Percentiles rank a stretch among this genome's conserved stretches.
phyloP scores from a whole-genome alignment of 2,888 invertebrate genomes.

The Agapostemon virescens region DNA sequence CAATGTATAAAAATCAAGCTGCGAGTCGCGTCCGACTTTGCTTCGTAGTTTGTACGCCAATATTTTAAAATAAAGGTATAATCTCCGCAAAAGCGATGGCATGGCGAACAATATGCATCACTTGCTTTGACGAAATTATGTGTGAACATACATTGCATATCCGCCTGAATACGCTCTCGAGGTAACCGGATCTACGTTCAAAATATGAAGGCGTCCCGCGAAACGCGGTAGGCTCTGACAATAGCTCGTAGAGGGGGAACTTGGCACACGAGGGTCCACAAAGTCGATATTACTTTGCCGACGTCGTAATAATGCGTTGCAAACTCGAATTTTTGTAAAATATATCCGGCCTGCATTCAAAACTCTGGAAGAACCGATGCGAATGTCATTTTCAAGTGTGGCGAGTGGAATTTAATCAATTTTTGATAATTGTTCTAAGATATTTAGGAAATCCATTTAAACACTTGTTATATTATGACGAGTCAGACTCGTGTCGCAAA shows the following conservation, averaged over 20 bases:
- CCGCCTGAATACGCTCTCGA: constrained; percentile 1
- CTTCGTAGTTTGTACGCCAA: no score
- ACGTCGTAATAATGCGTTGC: not conserved
- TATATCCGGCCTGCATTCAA: no score
- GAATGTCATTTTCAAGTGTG: not conserved
- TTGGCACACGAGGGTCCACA: constrained; percentile 1
- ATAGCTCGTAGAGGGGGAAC: not conserved
- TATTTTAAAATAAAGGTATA: not conserved
- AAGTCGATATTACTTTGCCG: not conserved
- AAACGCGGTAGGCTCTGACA: constrained; percentile 5
- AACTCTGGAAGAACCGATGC: not conserved
- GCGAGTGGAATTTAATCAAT: not conserved
- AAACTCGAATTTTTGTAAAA: not conserved
- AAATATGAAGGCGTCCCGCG: constrained; percentile 5
- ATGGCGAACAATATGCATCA: not conserved
- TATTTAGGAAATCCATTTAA: not conserved
- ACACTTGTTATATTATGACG: no score
- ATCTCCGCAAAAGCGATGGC: not conserved
- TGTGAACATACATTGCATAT: constrained; percentile 1
- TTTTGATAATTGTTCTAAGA: not conserved
- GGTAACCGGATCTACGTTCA: constrained; percentile 1
- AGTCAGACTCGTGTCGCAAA: no score
- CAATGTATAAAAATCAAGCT: no score
- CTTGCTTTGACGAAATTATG: constrained; percentile 3
- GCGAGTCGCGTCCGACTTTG: no score